A percentile compares a stretch with the other conserved stretches of the same genome.
Conservation (phyloP, 2,797 vertebrate genomes). For the Sarcophilus harrisii region DNA sequence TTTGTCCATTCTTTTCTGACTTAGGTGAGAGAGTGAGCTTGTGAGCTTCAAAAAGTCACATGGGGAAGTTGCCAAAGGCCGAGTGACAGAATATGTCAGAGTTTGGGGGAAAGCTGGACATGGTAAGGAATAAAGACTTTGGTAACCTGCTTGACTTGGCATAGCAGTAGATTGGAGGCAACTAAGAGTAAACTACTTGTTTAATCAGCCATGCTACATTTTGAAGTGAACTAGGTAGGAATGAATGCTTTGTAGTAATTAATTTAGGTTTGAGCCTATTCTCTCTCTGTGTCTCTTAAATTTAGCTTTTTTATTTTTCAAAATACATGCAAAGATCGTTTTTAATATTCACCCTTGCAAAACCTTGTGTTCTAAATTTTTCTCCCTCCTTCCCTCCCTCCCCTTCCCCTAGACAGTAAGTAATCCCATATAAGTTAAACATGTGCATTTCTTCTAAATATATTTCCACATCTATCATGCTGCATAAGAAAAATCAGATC, state of each 20-base stretch:
- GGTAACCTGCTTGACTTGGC: background rate
- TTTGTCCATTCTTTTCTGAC: background rate
- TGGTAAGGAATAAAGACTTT: background rate
- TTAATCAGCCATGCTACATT: background rate
- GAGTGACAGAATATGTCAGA: background rate
- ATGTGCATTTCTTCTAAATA: no score
- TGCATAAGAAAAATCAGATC: no score
- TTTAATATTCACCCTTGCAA: no score
- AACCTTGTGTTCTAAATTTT: no score
- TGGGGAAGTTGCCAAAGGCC: background rate
- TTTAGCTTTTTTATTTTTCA: no score
- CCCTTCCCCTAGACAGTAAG: no score
- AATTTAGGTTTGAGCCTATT: background rate
- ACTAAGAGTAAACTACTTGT: background rate
- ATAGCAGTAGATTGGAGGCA: background rate
- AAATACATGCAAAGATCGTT: no score
- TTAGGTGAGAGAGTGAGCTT: background rate
- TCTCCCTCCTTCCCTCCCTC: no score
- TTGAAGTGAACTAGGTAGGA: background rate
- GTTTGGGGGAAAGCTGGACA: background rate
- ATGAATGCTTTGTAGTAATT: background rate
- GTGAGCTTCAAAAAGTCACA: background rate
- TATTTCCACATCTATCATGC: no score
- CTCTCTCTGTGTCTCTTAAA: background rate
- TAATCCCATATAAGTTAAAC: no score